Conservation (phyloP, 2,888 invertebrate species). For the Gryllus longicercus region DNA sequence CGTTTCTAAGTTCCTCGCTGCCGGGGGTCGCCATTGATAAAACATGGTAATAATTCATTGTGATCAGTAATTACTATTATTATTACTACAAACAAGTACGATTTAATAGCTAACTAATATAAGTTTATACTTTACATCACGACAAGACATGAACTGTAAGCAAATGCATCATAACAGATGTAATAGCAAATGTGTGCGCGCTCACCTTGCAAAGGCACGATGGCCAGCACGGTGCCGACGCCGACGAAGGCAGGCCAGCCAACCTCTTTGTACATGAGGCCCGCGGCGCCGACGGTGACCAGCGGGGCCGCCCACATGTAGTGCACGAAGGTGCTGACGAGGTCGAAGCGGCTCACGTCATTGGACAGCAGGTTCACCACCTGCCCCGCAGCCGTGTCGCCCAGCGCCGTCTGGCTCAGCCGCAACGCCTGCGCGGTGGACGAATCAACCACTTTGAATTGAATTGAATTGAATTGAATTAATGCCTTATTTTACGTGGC, state of each 20-base stretch:
- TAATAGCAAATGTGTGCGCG: not conserved
- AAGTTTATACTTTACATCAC: not conserved
- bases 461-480: too few species aligned
- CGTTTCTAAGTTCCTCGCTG: too few species aligned
- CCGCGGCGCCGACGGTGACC: not conserved
- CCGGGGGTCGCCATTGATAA: too few species aligned
- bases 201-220: slow-evolving; percentile 78
- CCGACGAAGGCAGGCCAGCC: slow-evolving; percentile 68
- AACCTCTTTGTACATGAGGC: slow-evolving; percentile 69
- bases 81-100: not conserved
- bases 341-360: slow-evolving; percentile 88
- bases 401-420: slow-evolving; percentile 65
- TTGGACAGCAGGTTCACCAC: slow-evolving; percentile 92
- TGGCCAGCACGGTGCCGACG: slow-evolving; percentile 70
- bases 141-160: too few species aligned
- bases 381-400: slow-evolving; percentile 78
- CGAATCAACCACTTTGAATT: too few species aligned
- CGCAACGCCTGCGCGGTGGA: slow-evolving; percentile 24
- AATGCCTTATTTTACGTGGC: too few species aligned
- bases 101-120: not conserved
- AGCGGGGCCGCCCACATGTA: slow-evolving; percentile 82
- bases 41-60: too few species aligned
- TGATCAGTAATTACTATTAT: not conserved
- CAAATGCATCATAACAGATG: too few species aligned
- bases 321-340: slow-evolving; percentile 76